These are phyloP conservation scores for Anguilla rostrata DNA, from an alignment of 2,113 vertebrate species.

Conservation along the genomic window DNA sequence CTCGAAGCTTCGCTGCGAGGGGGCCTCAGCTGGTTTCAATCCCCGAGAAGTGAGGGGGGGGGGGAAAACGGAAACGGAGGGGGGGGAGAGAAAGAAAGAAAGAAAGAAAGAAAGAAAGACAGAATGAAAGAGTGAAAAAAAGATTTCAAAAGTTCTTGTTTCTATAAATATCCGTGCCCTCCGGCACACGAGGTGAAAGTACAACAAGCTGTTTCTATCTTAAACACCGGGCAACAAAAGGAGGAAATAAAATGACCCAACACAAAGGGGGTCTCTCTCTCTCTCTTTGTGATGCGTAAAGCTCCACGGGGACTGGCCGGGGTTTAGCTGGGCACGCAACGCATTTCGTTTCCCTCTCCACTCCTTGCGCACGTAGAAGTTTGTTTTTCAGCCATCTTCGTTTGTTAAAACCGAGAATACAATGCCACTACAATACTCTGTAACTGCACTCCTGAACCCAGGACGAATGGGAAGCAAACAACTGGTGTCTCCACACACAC, in stretches of 20 bases:
- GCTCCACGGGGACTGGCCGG: conserved; percentile 37
- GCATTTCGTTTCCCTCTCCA: conserved; percentile 4
- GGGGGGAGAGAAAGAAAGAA: no score
- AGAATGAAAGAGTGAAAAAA: conserved; percentile 9
- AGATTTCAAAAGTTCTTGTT: conserved; percentile 69
- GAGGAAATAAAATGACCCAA: conserved; percentile 55
- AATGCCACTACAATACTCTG: neutral
- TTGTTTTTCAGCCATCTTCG: neutral
- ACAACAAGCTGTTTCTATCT: conserved; percentile 84
- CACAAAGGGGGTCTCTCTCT: conserved; percentile 74
- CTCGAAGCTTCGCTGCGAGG: conserved; percentile 79
- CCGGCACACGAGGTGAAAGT: conserved; percentile 74
- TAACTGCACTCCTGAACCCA: neutral
- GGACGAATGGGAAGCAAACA: neutral
- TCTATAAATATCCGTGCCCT: conserved; percentile 78
- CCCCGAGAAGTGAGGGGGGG: conserved; percentile 52
- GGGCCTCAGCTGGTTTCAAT: conserved; percentile 82
- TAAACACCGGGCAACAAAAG: conserved; percentile 51
- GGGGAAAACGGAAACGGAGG: conserved; percentile 32
- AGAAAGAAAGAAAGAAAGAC: conserved; percentile 68
- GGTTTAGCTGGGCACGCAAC: conserved; percentile 34
- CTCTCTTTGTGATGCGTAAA: conserved; percentile 43
- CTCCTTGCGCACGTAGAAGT: neutral
- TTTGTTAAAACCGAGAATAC: neutral
- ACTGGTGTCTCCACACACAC: neutral